Conservation (phyloP, 2,888 invertebrate species). For the Agriopis aurantiaria region DNA sequence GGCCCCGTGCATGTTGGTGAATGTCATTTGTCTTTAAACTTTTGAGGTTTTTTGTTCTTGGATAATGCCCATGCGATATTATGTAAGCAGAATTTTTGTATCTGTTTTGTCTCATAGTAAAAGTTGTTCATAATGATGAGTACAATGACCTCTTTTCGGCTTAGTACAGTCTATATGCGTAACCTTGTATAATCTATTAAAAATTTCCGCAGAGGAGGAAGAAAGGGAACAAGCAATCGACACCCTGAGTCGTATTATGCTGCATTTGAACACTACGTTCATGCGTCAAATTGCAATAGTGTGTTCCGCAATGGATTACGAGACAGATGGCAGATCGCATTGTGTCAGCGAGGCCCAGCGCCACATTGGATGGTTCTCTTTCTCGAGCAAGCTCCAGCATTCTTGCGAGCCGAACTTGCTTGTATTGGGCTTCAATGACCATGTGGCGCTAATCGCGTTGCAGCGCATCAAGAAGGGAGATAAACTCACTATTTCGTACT, state of each 20-base stretch:
- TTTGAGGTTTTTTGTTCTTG: too few species aligned
- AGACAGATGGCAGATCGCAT: not conserved
- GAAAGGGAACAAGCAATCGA: slow-evolving; percentile 18
- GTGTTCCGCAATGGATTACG: slow-evolving; percentile 14
- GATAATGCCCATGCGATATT: too few species aligned
- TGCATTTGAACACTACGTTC: slow-evolving; percentile 28
- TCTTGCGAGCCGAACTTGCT: slow-evolving; percentile 46
- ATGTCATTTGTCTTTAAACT: too few species aligned
- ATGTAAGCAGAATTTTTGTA: too few species aligned
- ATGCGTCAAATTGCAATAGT: slow-evolving; percentile 15
- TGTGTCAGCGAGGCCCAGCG: not conserved
- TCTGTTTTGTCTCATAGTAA: too few species aligned
- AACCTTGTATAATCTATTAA: not conserved
- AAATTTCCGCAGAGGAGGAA: slow-evolving; percentile 1
- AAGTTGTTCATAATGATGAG: not conserved
- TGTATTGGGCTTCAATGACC: slow-evolving; percentile 32
- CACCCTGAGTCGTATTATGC: slow-evolving; percentile 32
- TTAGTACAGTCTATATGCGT: too few species aligned
- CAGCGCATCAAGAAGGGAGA: slow-evolving; percentile 45
- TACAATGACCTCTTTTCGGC: too few species aligned
- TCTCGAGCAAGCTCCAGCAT: slow-evolving; percentile 38
- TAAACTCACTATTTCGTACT: slow-evolving; percentile 68
- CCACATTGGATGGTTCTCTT: slow-evolving; percentile 34
- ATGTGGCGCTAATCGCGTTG: slow-evolving; percentile 27
- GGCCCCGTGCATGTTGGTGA: too few species aligned